phyloP scores from a whole-genome alignment of 2,797 vertebrate species.

The Propithecus perrieri region DNA sequence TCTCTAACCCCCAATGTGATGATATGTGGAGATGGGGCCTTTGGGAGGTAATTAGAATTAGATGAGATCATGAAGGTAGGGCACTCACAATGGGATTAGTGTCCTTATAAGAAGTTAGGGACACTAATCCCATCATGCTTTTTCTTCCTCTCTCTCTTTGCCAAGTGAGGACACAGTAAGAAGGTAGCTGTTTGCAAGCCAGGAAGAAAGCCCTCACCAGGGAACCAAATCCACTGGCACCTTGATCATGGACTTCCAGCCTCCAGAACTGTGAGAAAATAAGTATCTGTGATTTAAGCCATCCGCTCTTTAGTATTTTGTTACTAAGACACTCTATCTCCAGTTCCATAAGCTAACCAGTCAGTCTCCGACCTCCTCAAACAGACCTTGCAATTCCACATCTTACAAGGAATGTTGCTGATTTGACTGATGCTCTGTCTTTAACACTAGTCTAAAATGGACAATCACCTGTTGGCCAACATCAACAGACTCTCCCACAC shows the following conservation, averaged over 20 bases:
- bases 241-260: background rate
- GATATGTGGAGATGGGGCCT: background rate
- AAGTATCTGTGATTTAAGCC: background rate
- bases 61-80: background rate
- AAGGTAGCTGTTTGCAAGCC: background rate
- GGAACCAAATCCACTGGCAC: background rate
- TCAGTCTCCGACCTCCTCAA: background rate
- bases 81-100: background rate
- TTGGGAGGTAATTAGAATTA: background rate
- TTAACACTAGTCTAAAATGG: background rate
- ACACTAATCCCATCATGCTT: too few species aligned
- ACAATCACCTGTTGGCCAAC: background rate
- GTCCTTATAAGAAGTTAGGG: background rate
- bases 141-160: background rate
- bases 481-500: background rate
- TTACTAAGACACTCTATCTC: background rate
- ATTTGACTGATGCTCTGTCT: background rate
- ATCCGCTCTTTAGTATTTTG: background rate
- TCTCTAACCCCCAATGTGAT: too few species aligned
- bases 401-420: background rate
- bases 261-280: background rate
- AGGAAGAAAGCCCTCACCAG: too few species aligned
- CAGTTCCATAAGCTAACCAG: background rate
- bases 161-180: background rate
- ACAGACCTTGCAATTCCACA: background rate